Evolutionary conservation across 2,888 invertebrate genomes (phyloP).

Genomic region (Apocheima hispidaria): DNA sequence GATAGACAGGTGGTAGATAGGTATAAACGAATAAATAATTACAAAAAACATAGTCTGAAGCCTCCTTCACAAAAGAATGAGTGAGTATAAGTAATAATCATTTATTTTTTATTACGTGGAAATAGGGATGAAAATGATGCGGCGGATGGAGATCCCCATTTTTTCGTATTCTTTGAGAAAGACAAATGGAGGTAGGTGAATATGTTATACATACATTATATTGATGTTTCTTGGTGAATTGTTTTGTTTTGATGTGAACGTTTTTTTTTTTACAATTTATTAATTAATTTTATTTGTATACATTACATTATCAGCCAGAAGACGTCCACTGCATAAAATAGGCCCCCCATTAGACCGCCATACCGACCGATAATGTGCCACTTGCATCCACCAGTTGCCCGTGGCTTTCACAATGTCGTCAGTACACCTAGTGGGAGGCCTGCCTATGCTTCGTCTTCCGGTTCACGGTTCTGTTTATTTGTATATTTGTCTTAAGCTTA

Average conservation of each 20-base stretch:
- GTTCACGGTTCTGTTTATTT: too few species aligned
- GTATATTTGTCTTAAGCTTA: too few species aligned
- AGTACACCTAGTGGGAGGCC: too few species aligned
- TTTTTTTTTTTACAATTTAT: not conserved
- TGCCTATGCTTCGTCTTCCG: too few species aligned
- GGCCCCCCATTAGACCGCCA: too few species aligned
- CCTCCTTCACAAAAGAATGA: constrained; percentile 44
- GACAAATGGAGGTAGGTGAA: constrained; percentile 54
- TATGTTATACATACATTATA: constrained; percentile 51
- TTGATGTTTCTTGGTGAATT: constrained; percentile 20
- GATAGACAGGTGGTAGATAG: too few species aligned
- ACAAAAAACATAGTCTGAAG: constrained; percentile 26
- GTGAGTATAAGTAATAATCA: constrained; percentile 53
- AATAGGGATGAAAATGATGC: constrained; percentile 60
- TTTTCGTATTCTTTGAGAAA: constrained; percentile 53
- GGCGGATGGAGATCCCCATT: constrained; percentile 45
- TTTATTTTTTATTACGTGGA: constrained; percentile 68
- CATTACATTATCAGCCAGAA: too few species aligned
- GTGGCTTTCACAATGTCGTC: too few species aligned
- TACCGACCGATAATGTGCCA: too few species aligned
- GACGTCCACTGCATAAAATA: too few species aligned
- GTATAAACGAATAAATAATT: not conserved
- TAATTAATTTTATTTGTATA: too few species aligned
- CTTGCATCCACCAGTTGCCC: too few species aligned
- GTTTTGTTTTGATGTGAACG: constrained; percentile 29